A percentile compares a stretch with the other conserved stretches of the same genome.
Evolutionary conservation across 2,113 vertebrate species (phyloP).

Genomic region (Dipodomys stephensi): DNA sequence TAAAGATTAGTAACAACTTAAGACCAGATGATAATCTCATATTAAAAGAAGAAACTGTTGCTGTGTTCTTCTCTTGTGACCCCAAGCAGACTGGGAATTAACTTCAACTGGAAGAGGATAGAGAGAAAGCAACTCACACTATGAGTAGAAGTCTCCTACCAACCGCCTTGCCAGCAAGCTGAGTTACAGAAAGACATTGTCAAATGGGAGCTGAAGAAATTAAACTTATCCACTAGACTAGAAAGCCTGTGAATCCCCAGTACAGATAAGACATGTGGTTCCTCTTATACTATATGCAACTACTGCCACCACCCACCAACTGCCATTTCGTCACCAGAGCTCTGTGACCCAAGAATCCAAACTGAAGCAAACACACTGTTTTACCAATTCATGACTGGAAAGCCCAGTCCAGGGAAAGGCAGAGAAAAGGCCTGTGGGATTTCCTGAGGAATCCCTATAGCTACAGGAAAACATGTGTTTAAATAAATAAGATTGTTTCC

Average conservation of each 20-base stretch:
- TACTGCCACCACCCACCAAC: background rate
- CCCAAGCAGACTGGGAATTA: background rate
- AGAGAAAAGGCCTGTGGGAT: background rate
- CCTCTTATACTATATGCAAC: background rate
- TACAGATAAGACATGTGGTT: no score
- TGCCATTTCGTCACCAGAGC: background rate
- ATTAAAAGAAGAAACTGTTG: background rate
- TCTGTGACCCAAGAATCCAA: background rate
- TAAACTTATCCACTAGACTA: background rate
- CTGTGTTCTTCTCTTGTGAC: conserved; percentile 24
- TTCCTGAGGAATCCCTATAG: background rate
- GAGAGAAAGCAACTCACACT: background rate
- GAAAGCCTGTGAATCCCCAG: no score
- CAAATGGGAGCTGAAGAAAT: background rate
- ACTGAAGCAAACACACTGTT: background rate
- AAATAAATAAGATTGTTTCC: background rate
- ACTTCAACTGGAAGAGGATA: background rate
- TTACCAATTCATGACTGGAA: background rate
- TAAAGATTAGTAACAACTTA: background rate
- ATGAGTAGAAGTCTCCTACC: background rate
- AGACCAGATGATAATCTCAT: background rate
- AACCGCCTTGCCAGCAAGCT: background rate
- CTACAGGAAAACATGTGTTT: background rate
- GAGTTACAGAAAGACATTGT: background rate
- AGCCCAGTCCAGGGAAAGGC: background rate